phyloP scores from a whole-genome alignment of 2,888 invertebrate species.

The Ophioninae sp. region DNA sequence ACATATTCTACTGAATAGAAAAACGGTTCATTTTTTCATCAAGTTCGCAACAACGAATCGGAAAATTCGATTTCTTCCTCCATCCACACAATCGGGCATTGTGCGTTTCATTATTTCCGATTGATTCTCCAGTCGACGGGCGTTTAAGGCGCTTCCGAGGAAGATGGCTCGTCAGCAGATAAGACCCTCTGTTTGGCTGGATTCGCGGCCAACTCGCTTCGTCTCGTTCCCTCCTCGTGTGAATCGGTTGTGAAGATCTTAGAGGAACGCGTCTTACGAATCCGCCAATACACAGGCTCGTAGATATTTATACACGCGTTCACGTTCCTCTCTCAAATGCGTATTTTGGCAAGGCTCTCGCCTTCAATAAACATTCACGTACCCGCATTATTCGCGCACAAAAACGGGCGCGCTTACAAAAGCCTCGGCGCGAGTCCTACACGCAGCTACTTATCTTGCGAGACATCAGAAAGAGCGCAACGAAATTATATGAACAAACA shows the following conservation, averaged over 20 bases:
- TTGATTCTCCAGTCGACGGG: background rate
- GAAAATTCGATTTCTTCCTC: too few relatives aligned
- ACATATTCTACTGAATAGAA: too few relatives aligned
- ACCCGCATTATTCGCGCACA: background rate
- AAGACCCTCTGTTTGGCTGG: slow-evolving; percentile 20
- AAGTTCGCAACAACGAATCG: too few relatives aligned
- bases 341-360: slow-evolving; percentile 52
- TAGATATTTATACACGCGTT: slow-evolving; percentile 27
- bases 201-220: slow-evolving; percentile 4
- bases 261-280: slow-evolving; percentile 16
- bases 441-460: background rate
- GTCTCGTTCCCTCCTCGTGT: background rate
- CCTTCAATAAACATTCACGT: slow-evolving; percentile 30
- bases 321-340: slow-evolving; percentile 22
- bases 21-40: too few relatives aligned
- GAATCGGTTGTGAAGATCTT: slow-evolving; percentile 13
- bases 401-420: background rate
- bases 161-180: slow-evolving; percentile 7
- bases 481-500: background rate
- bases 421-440: background rate
- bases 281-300: slow-evolving; percentile 16
- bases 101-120: too few relatives aligned
- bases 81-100: too few relatives aligned
- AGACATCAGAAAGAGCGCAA: background rate
- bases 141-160: background rate